Conservation (phyloP, 2,113 vertebrate genomes). For the Aphelocoma coerulescens region DNA sequence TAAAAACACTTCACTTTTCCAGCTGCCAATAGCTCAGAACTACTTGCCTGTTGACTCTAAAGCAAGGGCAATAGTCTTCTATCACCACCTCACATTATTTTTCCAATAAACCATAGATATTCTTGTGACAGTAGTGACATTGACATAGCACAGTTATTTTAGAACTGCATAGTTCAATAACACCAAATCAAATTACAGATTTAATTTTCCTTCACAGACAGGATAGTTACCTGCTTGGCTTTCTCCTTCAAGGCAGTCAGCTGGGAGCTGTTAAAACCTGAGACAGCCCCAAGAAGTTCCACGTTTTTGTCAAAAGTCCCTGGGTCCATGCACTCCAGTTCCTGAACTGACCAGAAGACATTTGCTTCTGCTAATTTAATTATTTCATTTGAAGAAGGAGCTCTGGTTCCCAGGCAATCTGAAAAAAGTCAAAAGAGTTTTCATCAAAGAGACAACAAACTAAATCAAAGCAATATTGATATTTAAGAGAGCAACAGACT, state of each 20-base stretch:
- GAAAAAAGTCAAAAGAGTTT: not conserved
- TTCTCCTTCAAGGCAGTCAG: constrained; percentile 75
- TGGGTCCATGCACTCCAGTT: constrained; percentile 69
- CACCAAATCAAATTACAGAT: constrained; percentile 20
- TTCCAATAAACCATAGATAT: constrained; percentile 10
- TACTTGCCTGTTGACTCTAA: not conserved
- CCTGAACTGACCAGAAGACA: constrained; percentile 70
- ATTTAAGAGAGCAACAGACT: not conserved
- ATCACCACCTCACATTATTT: not conserved
- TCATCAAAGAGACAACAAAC: not conserved
- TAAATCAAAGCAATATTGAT: not conserved
- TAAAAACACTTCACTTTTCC: not conserved
- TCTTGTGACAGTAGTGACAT: not conserved
- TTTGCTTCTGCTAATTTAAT: constrained; percentile 75
- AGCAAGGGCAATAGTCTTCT: not conserved
- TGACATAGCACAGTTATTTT: constrained; percentile 32
- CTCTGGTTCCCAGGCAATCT: constrained; percentile 67
- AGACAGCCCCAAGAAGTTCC: constrained; percentile 72
- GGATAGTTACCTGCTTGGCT: constrained; percentile 69
- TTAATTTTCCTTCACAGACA: not conserved
- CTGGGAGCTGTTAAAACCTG: constrained; percentile 65
- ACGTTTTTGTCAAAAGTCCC: constrained; percentile 69
- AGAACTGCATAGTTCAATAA: constrained; percentile 21
- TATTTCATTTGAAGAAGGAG: constrained; percentile 70
- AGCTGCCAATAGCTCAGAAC: not conserved